phyloP scores from a whole-genome alignment of 2,113 vertebrate species.

The Actenoides hombroni region DNA sequence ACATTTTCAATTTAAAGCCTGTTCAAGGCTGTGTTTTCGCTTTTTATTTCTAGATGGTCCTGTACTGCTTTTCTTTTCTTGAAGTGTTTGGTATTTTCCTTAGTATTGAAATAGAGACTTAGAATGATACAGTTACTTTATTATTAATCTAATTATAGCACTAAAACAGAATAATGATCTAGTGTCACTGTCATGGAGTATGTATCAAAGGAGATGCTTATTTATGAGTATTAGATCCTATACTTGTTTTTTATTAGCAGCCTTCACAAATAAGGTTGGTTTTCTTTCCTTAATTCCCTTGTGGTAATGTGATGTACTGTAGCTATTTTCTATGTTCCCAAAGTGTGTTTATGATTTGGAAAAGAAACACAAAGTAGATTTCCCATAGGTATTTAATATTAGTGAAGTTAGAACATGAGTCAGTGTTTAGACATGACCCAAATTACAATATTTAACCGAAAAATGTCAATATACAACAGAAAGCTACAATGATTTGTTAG shows the following conservation, averaged over 20 bases:
- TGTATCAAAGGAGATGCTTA: neutral
- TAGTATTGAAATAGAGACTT: conserved; percentile 13
- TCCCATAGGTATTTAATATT: neutral
- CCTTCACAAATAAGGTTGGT: neutral
- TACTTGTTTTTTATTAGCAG: neutral
- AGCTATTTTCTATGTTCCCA: neutral
- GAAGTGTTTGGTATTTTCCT: neutral
- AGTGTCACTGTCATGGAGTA: neutral
- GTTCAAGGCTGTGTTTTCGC: neutral
- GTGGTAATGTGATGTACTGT: neutral
- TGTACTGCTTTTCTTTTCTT: neutral
- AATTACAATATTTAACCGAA: neutral
- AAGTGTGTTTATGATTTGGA: neutral
- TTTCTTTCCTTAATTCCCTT: neutral
- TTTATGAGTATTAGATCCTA: neutral
- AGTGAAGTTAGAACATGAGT: neutral
- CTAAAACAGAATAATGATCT: too few relatives aligned
- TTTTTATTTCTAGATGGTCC: neutral
- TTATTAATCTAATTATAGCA: neutral
- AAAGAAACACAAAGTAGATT: neutral
- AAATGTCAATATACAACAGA: neutral
- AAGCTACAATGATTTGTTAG: neutral
- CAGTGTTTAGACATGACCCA: neutral
- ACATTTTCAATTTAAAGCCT: conserved; percentile 35
- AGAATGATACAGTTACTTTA: neutral